phyloP scores from a whole-genome alignment of 1,140 invertebrate species.

The Papilio aristodemus region DNA sequence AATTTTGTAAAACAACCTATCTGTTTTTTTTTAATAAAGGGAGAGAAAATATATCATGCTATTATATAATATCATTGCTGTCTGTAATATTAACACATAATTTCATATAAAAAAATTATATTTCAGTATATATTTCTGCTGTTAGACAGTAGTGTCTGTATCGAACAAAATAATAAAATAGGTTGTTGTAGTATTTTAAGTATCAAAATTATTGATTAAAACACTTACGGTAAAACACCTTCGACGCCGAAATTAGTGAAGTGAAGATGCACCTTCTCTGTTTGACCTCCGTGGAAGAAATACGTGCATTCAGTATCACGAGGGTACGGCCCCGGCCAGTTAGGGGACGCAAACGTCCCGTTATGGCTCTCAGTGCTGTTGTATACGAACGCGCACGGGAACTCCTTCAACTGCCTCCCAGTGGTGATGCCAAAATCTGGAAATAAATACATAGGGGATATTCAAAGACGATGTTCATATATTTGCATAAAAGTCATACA shows the following conservation, averaged over 20 bases:
- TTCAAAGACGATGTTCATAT: too few species aligned
- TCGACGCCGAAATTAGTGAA: conserved; percentile 96
- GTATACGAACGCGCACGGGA: conserved; percentile 91
- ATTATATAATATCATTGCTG: too few species aligned
- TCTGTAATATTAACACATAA: too few species aligned
- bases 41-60: not conserved
- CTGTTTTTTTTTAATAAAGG: not conserved
- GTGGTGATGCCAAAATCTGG: conserved; percentile 90
- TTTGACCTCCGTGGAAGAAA: conserved; percentile 91
- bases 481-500: too few species aligned
- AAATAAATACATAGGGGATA: too few species aligned
- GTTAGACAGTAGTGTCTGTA: too few species aligned
- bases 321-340: conserved; percentile 95
- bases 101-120: too few species aligned
- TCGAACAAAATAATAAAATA: too few species aligned
- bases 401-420: conserved; percentile 86
- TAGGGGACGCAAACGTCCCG: conserved; percentile 94
- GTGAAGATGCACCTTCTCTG: conserved; percentile 91
- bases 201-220: conserved; percentile 13
- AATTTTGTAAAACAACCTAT: not conserved
- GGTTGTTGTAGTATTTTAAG: too few species aligned
- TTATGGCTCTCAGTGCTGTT: conserved; percentile 89
- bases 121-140: too few species aligned
- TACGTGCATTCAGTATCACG: conserved; percentile 96
- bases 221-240: conserved; percentile 92